These are phyloP conservation scores for Myripristis murdjan DNA, from an alignment of 2,797 vertebrate species.

Conservation along the genomic window DNA sequence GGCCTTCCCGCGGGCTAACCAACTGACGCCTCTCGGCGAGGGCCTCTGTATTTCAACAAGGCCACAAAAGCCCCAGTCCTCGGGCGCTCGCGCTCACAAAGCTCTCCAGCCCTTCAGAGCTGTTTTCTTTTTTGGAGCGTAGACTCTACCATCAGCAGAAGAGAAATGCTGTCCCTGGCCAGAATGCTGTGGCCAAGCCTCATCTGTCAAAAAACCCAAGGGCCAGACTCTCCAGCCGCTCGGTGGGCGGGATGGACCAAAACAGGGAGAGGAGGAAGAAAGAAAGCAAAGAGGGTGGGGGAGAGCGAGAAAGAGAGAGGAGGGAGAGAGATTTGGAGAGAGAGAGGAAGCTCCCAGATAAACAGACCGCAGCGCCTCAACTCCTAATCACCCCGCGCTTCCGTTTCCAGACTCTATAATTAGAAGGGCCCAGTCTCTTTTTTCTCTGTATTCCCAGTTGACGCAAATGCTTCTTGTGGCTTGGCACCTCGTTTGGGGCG, in stretches of 20 bases:
- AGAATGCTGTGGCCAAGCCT: constrained; percentile 85
- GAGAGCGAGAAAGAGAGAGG: constrained; percentile 82
- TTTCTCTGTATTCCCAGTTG: constrained; percentile 98
- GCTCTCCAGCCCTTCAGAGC: constrained; percentile 65
- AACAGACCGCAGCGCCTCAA: constrained; percentile 97
- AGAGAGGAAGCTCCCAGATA: constrained; percentile 93
- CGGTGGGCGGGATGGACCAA: constrained; percentile 72
- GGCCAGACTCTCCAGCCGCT: constrained; percentile 74
- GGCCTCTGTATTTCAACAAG: constrained; percentile 93
- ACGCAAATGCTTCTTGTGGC: constrained; percentile 99
- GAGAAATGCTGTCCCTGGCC: constrained; percentile 78
- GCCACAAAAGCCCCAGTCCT: constrained; percentile 91
- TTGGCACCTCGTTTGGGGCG: constrained; percentile 99
- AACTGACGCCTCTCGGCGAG: constrained; percentile 93
- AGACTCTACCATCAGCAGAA: constrained; percentile 88
- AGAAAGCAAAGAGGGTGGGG: constrained; percentile 77
- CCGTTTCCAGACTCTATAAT: constrained; percentile 99
- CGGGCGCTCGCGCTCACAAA: constrained; percentile 75
- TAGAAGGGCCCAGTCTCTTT: constrained; percentile 93
- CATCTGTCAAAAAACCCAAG: constrained; percentile 86
- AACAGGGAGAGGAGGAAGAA: constrained; percentile 83
- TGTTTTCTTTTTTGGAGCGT: constrained; percentile 85
- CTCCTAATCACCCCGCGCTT: constrained; percentile 96
- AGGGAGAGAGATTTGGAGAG: constrained; percentile 85
- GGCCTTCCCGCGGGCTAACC: constrained; percentile 89